Conservation (phyloP, 2,888 invertebrate species). For the Julus scandinavius region DNA sequence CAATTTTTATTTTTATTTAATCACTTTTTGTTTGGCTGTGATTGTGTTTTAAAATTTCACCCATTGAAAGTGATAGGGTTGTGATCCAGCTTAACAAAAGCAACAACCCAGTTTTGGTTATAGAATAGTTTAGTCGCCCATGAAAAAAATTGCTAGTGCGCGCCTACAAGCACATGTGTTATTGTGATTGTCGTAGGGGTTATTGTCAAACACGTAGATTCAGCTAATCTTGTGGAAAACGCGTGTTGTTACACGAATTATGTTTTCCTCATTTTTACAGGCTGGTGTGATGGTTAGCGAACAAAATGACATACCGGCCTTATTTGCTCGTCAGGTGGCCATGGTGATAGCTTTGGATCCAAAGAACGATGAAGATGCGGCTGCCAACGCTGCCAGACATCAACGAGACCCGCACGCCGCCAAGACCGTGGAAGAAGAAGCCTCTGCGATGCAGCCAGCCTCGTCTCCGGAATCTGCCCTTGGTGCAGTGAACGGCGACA, state of each 20-base stretch:
- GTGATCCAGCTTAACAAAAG: no score
- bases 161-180: no score
- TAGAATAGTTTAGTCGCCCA: no score
- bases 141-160: no score
- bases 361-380: neutral
- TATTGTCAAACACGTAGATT: no score
- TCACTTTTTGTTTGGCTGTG: no score
- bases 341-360: neutral
- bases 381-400: neutral
- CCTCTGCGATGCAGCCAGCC: neutral
- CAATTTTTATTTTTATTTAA: no score
- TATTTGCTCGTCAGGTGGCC: slow-evolving; percentile 56
- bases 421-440: neutral
- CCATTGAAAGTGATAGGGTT: no score
- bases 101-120: no score
- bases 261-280: slow-evolving; percentile 43
- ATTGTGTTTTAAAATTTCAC: no score
- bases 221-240: no score
- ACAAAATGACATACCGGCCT: slow-evolving; percentile 50
- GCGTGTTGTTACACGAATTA: neutral
- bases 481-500: neutral
- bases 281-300: neutral
- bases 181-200: no score
- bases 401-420: neutral
- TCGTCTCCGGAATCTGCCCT: neutral